Base-by-base conservation (phyloP, 2,888 invertebrate species). In the Phymatocera aterrima region DNA sequence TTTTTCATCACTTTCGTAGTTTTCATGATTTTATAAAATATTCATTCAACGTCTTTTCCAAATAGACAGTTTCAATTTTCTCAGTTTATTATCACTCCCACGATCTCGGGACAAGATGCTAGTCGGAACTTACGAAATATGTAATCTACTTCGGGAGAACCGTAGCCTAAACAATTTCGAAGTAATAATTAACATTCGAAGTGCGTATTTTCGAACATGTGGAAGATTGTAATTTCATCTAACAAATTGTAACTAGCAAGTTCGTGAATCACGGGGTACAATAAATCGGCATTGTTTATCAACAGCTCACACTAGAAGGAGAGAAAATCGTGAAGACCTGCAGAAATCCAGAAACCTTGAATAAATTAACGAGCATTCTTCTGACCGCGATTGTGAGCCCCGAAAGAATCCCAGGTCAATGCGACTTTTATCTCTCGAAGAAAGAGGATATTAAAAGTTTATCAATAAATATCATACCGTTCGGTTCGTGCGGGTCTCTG, bases 261-360 rank as follows among this genome's bases (percentile, higher is more conserved):
- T 18, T 21, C 21, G 64, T 18, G 3, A 64, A 18, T n/a, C 64
- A 18, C 37, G 64, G 34, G 24, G 64, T 28, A 15, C n/a, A 64
- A 37, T 64, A 64, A 64, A 64, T 64, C 21, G n/a, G n/a, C 15
- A 64, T 64, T 18, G 10, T 18, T n/a, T n/a, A n/a, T n/a, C n/a
- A n/a, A 12, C 18, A 64, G 1, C 64, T 15, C 24, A 1, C 10
- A n/a, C n/a, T 10, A 12, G 37, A 15, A 6, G 34, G 34, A 37
- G 34, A 12, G 10, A 37, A 37, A 37, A 64, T 3, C 64, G 34
- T 37, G 34, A 64, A n/a, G n/a, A n/a, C n/a, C n/a, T 37, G 4
- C 18, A 34, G 31, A 37, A 21, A 5, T 64, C 37, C 18, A 37
- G 6, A 15, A 64, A n/a, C 15, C 37, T 64, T 37, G 64, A 64